These are phyloP conservation scores for Mellivora capensis DNA, from an alignment of 2,113 vertebrate species.

Conservation along the genomic window DNA sequence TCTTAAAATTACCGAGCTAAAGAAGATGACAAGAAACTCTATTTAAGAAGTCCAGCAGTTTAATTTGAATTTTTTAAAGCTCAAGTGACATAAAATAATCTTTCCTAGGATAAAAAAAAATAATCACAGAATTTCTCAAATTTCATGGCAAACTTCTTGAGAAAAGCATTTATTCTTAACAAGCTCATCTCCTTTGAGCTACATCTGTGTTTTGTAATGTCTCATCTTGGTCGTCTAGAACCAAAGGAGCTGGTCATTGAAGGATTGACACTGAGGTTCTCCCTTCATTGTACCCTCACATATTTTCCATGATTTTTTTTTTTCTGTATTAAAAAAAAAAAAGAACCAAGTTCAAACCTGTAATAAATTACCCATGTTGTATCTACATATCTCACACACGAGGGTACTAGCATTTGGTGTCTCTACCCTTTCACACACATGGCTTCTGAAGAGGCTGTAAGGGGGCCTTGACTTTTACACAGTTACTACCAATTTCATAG, in stretches of 20 bases:
- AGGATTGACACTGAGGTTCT: background rate
- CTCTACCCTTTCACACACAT: conserved; percentile 43
- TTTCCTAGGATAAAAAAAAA: conserved; percentile 58
- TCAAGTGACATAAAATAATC: conserved; percentile 63
- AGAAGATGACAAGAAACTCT: conserved; percentile 24
- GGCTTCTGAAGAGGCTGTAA: conserved; percentile 11
- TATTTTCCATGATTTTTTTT: background rate
- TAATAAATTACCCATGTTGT: background rate
- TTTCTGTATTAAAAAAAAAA: background rate
- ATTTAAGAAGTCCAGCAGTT: conserved; percentile 47
- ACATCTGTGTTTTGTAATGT: conserved; percentile 19
- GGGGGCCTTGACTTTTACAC: conserved; percentile 1
- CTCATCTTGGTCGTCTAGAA: background rate
- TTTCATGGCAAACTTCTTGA: conserved; percentile 57
- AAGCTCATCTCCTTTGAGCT: conserved; percentile 30
- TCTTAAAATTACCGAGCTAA: conserved; percentile 74
- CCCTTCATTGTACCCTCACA: background rate
- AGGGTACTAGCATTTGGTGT: background rate
- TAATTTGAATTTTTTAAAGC: conserved; percentile 64
- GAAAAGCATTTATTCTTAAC: conserved; percentile 51
- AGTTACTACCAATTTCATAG: conserved; percentile 61
- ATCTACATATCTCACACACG: background rate
- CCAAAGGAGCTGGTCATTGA: background rate
- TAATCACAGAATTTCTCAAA: conserved; percentile 64
- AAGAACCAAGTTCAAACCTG: background rate